These are phyloP conservation scores for Xestobium rufovillosum DNA, from an alignment of 2,888 invertebrate species.

Conservation along the genomic window DNA sequence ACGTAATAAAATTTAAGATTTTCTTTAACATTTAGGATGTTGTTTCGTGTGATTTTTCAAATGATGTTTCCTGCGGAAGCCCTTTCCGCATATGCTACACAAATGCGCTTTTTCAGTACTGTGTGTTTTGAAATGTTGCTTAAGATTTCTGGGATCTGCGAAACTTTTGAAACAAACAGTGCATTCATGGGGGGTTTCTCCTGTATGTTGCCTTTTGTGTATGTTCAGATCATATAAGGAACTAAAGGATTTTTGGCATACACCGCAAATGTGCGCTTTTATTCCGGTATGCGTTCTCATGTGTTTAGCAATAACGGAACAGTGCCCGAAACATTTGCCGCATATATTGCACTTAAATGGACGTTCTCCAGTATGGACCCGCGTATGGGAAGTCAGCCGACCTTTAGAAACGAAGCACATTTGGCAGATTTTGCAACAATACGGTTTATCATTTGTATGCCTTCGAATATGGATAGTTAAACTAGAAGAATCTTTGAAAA, in stretches of 20 bases:
- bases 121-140: constrained; percentile 30
- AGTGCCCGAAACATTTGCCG: no score
- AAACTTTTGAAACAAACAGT: constrained; percentile 29
- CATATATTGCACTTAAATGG: no score
- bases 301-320: constrained; percentile 27
- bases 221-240: constrained; percentile 31
- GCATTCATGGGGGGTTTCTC: constrained; percentile 33
- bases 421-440: constrained; percentile 29
- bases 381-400: constrained; percentile 28
- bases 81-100: constrained; percentile 31
- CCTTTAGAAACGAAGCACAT: constrained; percentile 31
- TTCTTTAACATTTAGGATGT: constrained; percentile 21
- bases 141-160: constrained; percentile 32
- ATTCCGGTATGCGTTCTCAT: constrained; percentile 28
- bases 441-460: constrained; percentile 31
- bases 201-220: constrained; percentile 29
- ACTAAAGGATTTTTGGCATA: constrained; percentile 30
- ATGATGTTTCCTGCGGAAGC: constrained; percentile 30
- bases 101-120: constrained; percentile 26
- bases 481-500: constrained; percentile 30
- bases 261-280: constrained; percentile 28
- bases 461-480: constrained; percentile 31
- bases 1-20: no score
- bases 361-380: no score
- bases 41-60: constrained; percentile 29